Conservation (phyloP, 2,797 vertebrate genomes). For the Amblyraja radiata region DNA sequence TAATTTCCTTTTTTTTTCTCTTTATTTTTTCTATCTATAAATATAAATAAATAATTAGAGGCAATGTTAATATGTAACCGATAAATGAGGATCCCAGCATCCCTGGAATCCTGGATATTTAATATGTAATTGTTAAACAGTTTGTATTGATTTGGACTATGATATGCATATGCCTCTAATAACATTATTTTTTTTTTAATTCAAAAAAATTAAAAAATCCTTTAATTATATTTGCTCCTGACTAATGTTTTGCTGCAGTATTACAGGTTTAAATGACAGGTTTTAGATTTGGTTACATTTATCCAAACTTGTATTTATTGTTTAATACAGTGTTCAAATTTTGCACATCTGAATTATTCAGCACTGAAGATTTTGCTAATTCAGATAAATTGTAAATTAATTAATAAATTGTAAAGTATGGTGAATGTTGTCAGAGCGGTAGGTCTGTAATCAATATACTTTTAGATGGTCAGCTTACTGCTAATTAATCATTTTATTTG, state of each 20-base stretch:
- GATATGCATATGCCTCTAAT: too few species aligned
- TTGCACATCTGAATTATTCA: constrained; percentile 26
- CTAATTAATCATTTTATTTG: neutral
- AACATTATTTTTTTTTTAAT: too few species aligned
- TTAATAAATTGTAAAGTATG: too few species aligned
- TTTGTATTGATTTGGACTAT: too few species aligned
- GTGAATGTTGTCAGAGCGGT: neutral
- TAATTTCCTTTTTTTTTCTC: too few species aligned
- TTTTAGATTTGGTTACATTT: neutral
- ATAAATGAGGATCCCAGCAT: too few species aligned
- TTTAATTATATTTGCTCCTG: neutral
- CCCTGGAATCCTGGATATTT: too few species aligned
- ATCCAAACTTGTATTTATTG: neutral
- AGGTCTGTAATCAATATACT: neutral
- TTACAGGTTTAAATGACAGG: neutral
- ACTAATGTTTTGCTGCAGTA: neutral
- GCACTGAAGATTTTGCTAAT: neutral
- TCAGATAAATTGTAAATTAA: neutral
- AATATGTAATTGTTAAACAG: too few species aligned
- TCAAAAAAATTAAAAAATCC: too few species aligned
- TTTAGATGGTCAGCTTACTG: neutral
- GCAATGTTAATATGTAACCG: too few species aligned
- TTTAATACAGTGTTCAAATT: neutral
- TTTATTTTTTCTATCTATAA: too few species aligned
- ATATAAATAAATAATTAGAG: too few species aligned